Conservation (phyloP, 2,888 invertebrate genomes). For the Perizoma affinitatum region DNA sequence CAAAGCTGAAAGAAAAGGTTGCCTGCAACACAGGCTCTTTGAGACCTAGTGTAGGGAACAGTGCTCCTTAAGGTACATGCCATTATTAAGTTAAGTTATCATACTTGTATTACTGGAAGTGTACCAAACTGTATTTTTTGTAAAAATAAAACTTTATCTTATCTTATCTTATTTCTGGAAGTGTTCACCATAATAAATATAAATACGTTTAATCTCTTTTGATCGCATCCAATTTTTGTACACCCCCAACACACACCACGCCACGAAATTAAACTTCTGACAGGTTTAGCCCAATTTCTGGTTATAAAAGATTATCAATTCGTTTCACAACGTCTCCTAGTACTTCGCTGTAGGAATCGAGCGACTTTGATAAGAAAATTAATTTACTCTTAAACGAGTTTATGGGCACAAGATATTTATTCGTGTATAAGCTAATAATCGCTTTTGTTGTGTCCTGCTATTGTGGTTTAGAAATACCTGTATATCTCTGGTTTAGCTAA, state of each 20-base stretch:
- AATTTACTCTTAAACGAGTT: constrained; percentile 41
- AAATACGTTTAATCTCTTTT: background rate
- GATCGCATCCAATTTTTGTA: background rate
- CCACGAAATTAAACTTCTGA: constrained; percentile 16
- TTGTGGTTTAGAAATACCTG: constrained; percentile 37
- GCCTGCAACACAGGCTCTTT: too few relatives aligned
- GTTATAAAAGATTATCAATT: constrained; percentile 39
- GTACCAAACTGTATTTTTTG: too few relatives aligned
- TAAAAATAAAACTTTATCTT: too few relatives aligned
- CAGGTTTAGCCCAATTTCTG: constrained; percentile 29
- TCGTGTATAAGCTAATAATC: constrained; percentile 40
- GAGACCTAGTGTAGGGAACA: too few relatives aligned
- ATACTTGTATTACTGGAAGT: too few relatives aligned
- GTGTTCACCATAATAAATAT: too few relatives aligned
- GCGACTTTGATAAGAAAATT: constrained; percentile 47
- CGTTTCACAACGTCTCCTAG: constrained; percentile 36
- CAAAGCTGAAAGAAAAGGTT: too few relatives aligned
- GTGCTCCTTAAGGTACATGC: too few relatives aligned
- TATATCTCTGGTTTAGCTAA: constrained; percentile 23
- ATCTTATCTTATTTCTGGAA: too few relatives aligned
- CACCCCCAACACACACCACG: background rate
- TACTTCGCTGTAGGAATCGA: constrained; percentile 42
- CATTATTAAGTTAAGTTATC: too few relatives aligned
- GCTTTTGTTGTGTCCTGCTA: constrained; percentile 40
- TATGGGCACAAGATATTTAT: constrained; percentile 32